These are phyloP conservation scores for Pseudochirops cupreus DNA, from an alignment of 2,797 vertebrate species.

Conservation along the genomic window DNA sequence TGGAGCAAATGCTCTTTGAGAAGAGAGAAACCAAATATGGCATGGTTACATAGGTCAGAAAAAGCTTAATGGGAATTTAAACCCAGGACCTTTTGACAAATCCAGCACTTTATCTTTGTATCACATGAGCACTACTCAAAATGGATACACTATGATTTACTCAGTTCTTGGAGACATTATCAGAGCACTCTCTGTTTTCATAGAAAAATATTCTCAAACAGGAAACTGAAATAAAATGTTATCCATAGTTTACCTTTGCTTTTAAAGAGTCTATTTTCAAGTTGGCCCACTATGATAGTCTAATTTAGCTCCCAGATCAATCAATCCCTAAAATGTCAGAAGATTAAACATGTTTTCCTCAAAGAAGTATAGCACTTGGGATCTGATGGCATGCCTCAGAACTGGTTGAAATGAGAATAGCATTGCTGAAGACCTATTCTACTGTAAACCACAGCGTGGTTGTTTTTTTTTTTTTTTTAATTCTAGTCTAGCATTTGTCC, in stretches of 20 bases:
- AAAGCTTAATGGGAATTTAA: neutral
- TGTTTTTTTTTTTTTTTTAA: neutral
- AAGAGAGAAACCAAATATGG: neutral
- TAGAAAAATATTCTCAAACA: neutral
- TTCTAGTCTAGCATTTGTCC: neutral
- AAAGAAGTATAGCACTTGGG: neutral
- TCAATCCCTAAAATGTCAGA: neutral
- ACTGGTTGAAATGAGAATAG: neutral
- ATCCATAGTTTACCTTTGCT: neutral
- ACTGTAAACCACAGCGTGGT: conserved; percentile 1
- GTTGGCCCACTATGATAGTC: neutral
- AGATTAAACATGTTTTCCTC: neutral
- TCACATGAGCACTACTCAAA: neutral
- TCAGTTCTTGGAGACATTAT: neutral
- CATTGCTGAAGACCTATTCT: conserved; percentile 21
- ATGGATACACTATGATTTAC: neutral
- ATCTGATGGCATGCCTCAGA: conserved; percentile 6
- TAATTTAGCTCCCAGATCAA: neutral
- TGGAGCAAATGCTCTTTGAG: neutral
- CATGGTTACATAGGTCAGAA: neutral
- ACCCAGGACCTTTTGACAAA: neutral
- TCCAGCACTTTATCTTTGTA: neutral
- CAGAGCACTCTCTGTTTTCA: conserved; percentile 7
- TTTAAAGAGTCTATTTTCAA: neutral
- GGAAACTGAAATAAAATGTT: neutral